Evolutionary conservation across 2,113 vertebrate species (phyloP).

Genomic region (Rhagologus leucostigma): DNA sequence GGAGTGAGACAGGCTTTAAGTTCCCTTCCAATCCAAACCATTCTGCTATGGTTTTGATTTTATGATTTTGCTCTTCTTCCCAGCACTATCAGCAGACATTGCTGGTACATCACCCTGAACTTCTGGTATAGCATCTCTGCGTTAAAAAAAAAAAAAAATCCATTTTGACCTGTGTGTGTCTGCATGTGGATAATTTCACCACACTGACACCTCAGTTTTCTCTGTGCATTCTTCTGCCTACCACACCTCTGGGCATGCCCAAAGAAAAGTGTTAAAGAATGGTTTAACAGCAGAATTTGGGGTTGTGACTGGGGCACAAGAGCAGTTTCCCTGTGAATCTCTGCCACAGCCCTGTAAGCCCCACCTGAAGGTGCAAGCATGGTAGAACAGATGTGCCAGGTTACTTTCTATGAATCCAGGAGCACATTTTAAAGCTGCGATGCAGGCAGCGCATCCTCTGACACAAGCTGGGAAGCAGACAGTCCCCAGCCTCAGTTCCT

Average conservation of each 20-base stretch:
- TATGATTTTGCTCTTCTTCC: neutral
- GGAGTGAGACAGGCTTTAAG: neutral
- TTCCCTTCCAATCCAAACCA: neutral
- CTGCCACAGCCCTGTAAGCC: neutral
- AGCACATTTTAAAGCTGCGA: neutral
- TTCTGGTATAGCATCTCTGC: neutral
- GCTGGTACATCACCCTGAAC: neutral
- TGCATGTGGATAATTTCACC: accelerated
- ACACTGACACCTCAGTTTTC: neutral
- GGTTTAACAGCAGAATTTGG: neutral
- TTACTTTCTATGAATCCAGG: neutral
- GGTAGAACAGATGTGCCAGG: neutral
- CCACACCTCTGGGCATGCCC: accelerated
- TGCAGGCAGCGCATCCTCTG: neutral
- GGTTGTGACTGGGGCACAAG: neutral
- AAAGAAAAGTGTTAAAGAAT: neutral
- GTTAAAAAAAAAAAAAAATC: neutral
- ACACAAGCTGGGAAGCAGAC: neutral
- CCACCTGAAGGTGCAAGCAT: neutral
- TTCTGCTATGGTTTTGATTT: neutral
- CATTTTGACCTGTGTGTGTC: neutral
- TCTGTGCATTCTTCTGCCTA: neutral
- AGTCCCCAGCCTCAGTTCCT: neutral
- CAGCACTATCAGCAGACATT: neutral
- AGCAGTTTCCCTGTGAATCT: neutral